A percentile compares a stretch with the other conserved stretches of the same genome.
These are phyloP conservation scores for Nyctereutes procyonoides DNA, from an alignment of 2,113 vertebrate genomes.

Conservation along the genomic window DNA sequence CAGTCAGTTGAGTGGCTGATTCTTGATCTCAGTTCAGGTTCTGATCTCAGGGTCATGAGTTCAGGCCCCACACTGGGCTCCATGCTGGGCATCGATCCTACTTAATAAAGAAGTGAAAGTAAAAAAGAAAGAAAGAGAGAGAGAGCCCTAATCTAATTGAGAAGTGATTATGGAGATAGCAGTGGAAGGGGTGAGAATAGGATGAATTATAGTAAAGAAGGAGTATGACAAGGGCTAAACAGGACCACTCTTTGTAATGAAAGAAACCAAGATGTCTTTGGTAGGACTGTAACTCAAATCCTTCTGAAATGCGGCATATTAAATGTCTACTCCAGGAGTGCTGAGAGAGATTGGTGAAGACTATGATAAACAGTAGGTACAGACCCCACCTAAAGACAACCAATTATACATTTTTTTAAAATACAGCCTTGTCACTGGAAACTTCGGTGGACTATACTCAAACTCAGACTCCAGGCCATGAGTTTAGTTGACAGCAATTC, in stretches of 20 bases:
- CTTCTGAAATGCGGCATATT: not conserved
- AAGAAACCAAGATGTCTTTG: not conserved
- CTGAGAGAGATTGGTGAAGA: not conserved
- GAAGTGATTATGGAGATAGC: not conserved
- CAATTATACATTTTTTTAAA: not conserved
- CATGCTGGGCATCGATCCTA: not conserved
- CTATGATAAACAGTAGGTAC: not conserved
- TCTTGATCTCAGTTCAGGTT: not conserved
- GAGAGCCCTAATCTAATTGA: not conserved
- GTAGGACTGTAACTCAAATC: not conserved
- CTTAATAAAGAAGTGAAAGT: not conserved
- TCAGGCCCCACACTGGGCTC: not conserved
- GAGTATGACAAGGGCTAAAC: not conserved
- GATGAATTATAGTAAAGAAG: not conserved
- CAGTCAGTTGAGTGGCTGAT: not conserved
- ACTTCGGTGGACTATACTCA: not conserved
- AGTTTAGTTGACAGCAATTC: not conserved
- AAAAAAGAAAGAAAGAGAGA: not conserved
- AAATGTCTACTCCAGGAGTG: not conserved
- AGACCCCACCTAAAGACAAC: not conserved
- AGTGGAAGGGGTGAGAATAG: not conserved
- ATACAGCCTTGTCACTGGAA: not conserved
- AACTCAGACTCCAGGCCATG: not conserved
- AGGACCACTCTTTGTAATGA: not conserved
- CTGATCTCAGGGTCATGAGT: not conserved